phyloP scores from a whole-genome alignment of 2,113 vertebrate species.

The Drymodes brunneopygia region DNA sequence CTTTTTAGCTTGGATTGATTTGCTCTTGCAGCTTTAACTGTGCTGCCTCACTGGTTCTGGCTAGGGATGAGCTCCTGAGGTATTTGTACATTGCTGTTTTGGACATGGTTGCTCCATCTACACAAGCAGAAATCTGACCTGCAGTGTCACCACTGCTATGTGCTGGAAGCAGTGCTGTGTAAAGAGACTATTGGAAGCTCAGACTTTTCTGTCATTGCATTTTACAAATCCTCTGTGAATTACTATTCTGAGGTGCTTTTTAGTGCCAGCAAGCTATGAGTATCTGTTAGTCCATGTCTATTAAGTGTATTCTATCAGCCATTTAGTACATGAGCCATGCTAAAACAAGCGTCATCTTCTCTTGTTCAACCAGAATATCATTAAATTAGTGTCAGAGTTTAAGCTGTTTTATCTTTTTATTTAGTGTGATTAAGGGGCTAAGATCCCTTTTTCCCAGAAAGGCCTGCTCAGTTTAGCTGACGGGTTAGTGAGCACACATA shows the following conservation, averaged over 20 bases:
- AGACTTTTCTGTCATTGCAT: background rate
- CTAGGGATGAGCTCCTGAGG: background rate
- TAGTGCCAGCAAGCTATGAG: background rate
- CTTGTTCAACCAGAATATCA: background rate
- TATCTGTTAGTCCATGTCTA: background rate
- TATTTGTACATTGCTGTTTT: background rate
- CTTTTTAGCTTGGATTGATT: background rate
- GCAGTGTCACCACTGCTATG: background rate
- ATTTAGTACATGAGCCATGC: background rate
- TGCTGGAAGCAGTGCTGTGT: background rate
- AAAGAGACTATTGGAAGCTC: background rate
- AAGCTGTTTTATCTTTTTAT: background rate
- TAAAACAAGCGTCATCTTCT: background rate
- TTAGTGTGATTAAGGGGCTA: background rate
- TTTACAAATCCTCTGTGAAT: background rate
- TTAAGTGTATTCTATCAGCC: background rate
- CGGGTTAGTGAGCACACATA: background rate
- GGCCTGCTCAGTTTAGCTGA: background rate
- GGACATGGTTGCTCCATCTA: background rate
- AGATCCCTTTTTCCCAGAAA: background rate
- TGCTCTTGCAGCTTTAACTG: background rate
- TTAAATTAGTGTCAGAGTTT: background rate
- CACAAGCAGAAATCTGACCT: background rate
- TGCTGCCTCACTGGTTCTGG: background rate
- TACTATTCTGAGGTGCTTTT: background rate